Conservation (phyloP, 2,888 invertebrate species). For the Hyposoter didymator region DNA sequence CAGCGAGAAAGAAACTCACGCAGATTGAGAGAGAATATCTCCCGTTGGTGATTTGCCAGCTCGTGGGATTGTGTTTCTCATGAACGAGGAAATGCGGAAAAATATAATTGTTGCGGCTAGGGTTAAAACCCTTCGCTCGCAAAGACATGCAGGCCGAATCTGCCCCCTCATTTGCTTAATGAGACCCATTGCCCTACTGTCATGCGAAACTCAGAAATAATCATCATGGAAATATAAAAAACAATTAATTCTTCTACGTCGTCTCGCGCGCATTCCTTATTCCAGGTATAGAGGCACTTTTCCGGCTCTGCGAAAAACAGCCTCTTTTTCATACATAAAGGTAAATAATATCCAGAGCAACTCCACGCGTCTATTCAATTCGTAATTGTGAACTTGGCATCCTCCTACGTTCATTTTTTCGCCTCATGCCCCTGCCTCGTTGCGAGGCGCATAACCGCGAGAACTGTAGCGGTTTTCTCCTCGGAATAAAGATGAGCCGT, state of each 20-base stretch:
- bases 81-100: slow-evolving; percentile 37
- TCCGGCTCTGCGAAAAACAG: not conserved
- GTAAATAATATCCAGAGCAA: slow-evolving; percentile 13
- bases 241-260: not conserved
- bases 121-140: slow-evolving; percentile 16
- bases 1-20: not conserved
- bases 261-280: not conserved
- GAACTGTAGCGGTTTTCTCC: slow-evolving; percentile 32
- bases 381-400: slow-evolving; percentile 14
- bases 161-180: slow-evolving; percentile 54
- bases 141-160: not conserved
- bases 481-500: slow-evolving; percentile 40
- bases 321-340: not conserved
- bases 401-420: slow-evolving; percentile 3
- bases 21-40: not conserved
- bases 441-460: not conserved
- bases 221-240: slow-evolving; percentile 5
- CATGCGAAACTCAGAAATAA: not conserved
- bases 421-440: not conserved
- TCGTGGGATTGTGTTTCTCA: slow-evolving; percentile 50
- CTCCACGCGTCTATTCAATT: not conserved
- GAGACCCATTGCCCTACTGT: slow-evolving; percentile 64
- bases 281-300: not conserved
- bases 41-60: slow-evolving; percentile 36
- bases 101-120: slow-evolving; percentile 43